Evolutionary conservation across 2,113 vertebrate genomes (phyloP).

Genomic region (Oryzias celebensis): DNA sequence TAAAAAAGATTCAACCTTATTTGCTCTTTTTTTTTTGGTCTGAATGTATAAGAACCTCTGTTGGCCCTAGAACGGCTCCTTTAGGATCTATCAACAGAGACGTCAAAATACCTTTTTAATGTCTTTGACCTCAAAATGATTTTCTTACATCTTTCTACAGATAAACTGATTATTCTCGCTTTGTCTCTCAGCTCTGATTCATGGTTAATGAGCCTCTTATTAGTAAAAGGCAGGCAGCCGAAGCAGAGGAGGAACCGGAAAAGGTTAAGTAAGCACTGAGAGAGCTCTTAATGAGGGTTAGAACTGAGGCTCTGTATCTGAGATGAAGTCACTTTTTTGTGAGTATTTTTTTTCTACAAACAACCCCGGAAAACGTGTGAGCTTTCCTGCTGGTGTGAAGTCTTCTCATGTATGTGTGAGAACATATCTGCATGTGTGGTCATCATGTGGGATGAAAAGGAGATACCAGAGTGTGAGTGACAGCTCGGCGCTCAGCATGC

Average conservation of each 20-base stretch:
- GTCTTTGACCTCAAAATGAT: slow-evolving; percentile 13
- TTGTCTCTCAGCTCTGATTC: slow-evolving; percentile 35
- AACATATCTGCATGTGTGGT: slow-evolving; percentile 9
- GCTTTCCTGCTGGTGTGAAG: slow-evolving; percentile 33
- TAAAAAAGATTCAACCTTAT: slow-evolving; percentile 10
- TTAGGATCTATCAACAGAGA: slow-evolving; percentile 1
- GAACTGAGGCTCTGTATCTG: slow-evolving; percentile 16
- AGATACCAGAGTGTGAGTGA: slow-evolving; percentile 55
- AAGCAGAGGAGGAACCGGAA: slow-evolving; percentile 17
- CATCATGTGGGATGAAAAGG: slow-evolving; percentile 7
- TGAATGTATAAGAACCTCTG: neutral
- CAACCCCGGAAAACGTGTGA: slow-evolving; percentile 26
- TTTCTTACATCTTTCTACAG: slow-evolving; percentile 20
- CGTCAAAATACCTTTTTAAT: slow-evolving; percentile 1
- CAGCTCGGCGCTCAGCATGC: slow-evolving; percentile 53
- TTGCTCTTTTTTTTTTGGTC: neutral
- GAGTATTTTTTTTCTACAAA: slow-evolving; percentile 15
- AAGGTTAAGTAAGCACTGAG: slow-evolving; percentile 35
- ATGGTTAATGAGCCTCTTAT: slow-evolving; percentile 43
- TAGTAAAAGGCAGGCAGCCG: slow-evolving; percentile 30
- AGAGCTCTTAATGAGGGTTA: slow-evolving; percentile 46
- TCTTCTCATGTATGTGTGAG: slow-evolving; percentile 37
- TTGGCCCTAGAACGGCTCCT: neutral
- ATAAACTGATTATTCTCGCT: slow-evolving; percentile 21
- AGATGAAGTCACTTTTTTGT: neutral